Evolutionary conservation across 2,113 vertebrate genomes (phyloP).

Genomic region (Telmatochromis brachygnathus): DNA sequence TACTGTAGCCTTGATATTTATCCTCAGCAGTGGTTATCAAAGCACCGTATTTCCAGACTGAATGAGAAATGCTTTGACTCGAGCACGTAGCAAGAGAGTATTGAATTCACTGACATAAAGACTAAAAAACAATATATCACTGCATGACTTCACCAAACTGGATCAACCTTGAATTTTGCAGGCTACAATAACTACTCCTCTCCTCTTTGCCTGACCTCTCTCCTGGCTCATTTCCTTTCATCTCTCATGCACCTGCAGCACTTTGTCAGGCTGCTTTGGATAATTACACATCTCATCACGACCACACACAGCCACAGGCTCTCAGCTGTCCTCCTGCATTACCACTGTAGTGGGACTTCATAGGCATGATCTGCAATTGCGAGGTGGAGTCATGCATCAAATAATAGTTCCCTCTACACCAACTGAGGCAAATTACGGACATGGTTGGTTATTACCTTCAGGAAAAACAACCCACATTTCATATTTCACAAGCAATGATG

Average conservation of each 20-base stretch:
- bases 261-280: constrained; percentile 46
- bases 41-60: neutral
- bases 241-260: constrained; percentile 56
- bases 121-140: neutral
- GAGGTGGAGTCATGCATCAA: neutral
- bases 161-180: neutral
- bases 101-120: neutral
- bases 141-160: neutral
- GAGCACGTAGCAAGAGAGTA: neutral
- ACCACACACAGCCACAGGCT: constrained; percentile 37
- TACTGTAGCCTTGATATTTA: neutral
- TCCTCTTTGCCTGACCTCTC: constrained; percentile 29
- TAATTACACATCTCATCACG: constrained; percentile 57
- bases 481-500: neutral
- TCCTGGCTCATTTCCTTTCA: constrained; percentile 39
- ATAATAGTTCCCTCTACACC: constrained; percentile 14
- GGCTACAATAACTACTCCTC: neutral
- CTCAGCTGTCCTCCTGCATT: constrained; percentile 27
- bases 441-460: neutral
- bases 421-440: neutral
- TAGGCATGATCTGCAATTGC: neutral
- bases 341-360: constrained; percentile 11
- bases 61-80: neutral
- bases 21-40: neutral
- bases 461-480: neutral